Conservation (phyloP, 2,113 vertebrate genomes). For the Pseudorasbora parva region DNA sequence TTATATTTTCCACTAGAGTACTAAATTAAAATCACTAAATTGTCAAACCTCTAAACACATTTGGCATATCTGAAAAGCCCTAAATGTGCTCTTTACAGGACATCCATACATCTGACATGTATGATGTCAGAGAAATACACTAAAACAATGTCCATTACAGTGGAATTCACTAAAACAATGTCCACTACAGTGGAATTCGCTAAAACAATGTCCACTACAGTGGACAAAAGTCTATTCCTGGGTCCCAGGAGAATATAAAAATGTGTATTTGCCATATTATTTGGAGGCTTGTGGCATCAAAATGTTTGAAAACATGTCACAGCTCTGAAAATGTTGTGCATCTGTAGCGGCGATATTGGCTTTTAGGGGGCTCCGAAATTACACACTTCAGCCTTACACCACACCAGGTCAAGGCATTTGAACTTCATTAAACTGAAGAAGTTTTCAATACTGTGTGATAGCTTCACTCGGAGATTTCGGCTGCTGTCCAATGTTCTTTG, state of each 20-base stretch:
- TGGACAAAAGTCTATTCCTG: too few relatives aligned
- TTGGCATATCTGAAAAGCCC: too few relatives aligned
- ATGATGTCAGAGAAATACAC: too few relatives aligned
- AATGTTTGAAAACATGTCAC: not conserved
- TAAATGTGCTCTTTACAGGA: too few relatives aligned
- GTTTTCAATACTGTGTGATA: not conserved
- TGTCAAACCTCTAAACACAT: too few relatives aligned
- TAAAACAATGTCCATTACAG: too few relatives aligned
- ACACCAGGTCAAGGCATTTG: not conserved
- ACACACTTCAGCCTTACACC: not conserved
- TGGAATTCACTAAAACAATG: too few relatives aligned
- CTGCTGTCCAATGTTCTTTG: not conserved
- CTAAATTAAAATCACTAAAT: too few relatives aligned
- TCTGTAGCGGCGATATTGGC: not conserved
- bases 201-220: too few relatives aligned
- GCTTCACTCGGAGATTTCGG: not conserved
- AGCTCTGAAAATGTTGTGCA: not conserved
- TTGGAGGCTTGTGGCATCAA: not conserved
- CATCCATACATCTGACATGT: too few relatives aligned
- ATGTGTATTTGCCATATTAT: not conserved
- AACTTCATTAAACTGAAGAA: constrained; percentile 30
- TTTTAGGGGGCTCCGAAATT: not conserved
- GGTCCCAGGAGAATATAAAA: not conserved
- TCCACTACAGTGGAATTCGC: too few relatives aligned
- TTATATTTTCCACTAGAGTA: too few relatives aligned